Evolutionary conservation across 2,888 invertebrate species (phyloP), one percentile per base, ranked within the genome.

Genomic region (Scaptomyza reducta): DNA sequence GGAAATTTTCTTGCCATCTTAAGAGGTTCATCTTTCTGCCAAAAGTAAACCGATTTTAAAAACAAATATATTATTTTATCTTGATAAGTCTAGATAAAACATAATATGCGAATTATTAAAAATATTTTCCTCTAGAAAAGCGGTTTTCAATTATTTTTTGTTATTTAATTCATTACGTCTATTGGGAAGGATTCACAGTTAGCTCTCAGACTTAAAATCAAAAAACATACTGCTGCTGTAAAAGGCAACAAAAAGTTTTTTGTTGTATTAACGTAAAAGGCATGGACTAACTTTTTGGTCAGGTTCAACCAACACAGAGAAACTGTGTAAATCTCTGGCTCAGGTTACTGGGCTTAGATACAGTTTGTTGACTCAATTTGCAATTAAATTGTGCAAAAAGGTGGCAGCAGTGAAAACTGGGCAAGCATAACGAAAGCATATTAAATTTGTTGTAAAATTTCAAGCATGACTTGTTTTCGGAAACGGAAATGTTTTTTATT

Each of bases 401-500:
- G 38, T 9, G 7, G n/a, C 16, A 35, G n/a, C 16, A 18, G 7
- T 11, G 14, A 35, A 11, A 6, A 29, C 11, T 16, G 50, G 31
- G 16, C 46, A 47, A 25, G 40, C 65, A 27, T 18, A 35, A 35
- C 27, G 33, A 22, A 49, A 33, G 14, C 51, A 68, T 47, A 64
- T 68, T 44, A 73, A 77, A 61, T 16, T 68, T 68, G 68, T 68
- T 86, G 61, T 69, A 50, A 74, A 77, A 74, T 81, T 69, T 81
- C 68, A 84, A 41, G 85, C 87, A 47, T 68, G 74, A 81, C 65
- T 81, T 70, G 62, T 14, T 80, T 46, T 64, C 87, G 81, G 74
- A 81, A 87, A 64, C 87, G 81, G 85, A 81, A 81, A 74, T 81
- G 70, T 77, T 81, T 77, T 58, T 61, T 47, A 57, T 53, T 65